These are phyloP conservation scores for Campylomormyrus tamandua DNA, from an alignment of 2,113 vertebrate species.

Conservation along the genomic window DNA sequence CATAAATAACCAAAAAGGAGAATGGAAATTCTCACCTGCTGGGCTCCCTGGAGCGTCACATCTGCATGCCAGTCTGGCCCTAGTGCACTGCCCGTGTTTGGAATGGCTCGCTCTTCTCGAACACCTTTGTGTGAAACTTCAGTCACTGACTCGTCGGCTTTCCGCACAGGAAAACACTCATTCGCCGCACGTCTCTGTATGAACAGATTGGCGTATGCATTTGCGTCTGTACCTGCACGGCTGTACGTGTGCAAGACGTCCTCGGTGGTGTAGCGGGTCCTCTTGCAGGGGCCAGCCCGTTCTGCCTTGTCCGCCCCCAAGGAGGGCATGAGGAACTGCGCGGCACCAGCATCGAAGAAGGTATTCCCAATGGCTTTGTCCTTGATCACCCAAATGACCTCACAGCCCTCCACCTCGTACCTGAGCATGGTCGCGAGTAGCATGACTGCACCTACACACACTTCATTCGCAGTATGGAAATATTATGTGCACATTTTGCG, in stretches of 20 bases:
- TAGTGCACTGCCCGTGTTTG: conserved; percentile 73
- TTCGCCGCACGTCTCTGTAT: background rate
- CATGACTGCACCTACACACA: background rate
- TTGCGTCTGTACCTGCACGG: conserved; percentile 49
- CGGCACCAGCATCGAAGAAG: conserved; percentile 91
- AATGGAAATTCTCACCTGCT: conserved; percentile 58
- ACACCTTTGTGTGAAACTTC: conserved; percentile 46
- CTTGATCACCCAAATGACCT: conserved; percentile 93
- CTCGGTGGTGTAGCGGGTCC: conserved; percentile 74
- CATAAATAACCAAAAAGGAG: background rate
- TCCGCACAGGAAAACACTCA: background rate
- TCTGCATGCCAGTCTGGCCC: conserved; percentile 92
- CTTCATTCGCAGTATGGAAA: background rate
- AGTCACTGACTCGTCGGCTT: background rate
- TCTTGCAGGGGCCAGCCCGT: conserved; percentile 60
- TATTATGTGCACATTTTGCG: background rate
- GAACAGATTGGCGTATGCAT: no score
- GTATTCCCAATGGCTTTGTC: conserved; percentile 92
- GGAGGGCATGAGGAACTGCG: conserved; percentile 82
- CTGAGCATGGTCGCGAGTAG: conserved; percentile 33
- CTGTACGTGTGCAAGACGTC: conserved; percentile 32
- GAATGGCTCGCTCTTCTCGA: conserved; percentile 26
- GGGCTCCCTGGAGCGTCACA: conserved; percentile 70
- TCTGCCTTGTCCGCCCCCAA: conserved; percentile 60
- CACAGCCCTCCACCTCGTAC: conserved; percentile 83